Conservation (phyloP, 2,797 vertebrate species). For the Platalea minor region DNA sequence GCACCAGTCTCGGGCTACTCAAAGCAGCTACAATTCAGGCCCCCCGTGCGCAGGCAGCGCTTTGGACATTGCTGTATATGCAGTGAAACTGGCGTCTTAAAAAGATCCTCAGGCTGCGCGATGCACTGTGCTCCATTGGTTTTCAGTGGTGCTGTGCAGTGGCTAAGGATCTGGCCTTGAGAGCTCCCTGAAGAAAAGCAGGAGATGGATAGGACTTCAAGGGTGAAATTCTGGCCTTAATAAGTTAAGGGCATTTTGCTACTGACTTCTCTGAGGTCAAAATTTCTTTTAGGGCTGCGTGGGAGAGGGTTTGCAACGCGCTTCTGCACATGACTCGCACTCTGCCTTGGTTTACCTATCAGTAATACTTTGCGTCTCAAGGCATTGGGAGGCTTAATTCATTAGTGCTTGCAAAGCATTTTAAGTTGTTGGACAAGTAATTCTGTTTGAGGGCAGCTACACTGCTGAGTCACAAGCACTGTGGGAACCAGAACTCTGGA, state of each 20-base stretch:
- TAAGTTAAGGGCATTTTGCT: neutral
- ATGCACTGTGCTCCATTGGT: neutral
- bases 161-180: neutral
- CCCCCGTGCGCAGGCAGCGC: neutral
- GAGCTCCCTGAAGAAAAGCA: neutral
- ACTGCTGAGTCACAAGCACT: constrained; percentile 53
- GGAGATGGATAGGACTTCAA: neutral
- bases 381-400: constrained; percentile 1
- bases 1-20: neutral
- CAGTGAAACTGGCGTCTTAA: neutral
- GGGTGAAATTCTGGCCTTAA: neutral
- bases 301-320: neutral
- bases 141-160: neutral
- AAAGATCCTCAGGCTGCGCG: neutral
- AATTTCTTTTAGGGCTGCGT: neutral
- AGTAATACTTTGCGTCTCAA: neutral
- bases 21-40: neutral
- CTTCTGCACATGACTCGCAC: neutral
- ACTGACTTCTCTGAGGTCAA: neutral
- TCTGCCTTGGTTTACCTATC: neutral
- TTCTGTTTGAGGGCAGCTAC: constrained; percentile 29
- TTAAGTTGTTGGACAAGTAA: constrained; percentile 45
- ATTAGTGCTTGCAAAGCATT: constrained; percentile 54
- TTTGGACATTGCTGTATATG: neutral
- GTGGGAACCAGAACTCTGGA: constrained; percentile 52